Conservation (phyloP, 2,113 vertebrate genomes). For the Cheilinus undulatus region DNA sequence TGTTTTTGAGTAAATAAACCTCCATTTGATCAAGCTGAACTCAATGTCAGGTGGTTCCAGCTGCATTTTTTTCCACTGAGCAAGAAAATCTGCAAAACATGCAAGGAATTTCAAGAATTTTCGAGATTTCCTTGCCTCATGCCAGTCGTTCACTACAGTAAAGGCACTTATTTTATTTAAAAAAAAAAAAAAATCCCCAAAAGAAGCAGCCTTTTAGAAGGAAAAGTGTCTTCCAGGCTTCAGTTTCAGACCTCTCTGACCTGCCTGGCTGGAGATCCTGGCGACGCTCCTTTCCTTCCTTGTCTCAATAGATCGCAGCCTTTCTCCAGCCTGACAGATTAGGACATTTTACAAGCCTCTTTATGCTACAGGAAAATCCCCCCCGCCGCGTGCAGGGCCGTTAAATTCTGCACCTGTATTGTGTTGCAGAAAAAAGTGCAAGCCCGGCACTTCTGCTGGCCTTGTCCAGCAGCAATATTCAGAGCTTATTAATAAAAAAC, state of each 20-base stretch:
- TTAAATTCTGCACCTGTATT: conserved; percentile 82
- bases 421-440: conserved; percentile 78
- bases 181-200: too few relatives aligned
- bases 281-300: conserved; percentile 22
- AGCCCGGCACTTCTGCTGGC: conserved; percentile 76
- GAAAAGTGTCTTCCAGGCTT: background rate
- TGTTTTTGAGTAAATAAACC: too few relatives aligned
- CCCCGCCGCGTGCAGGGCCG: conserved; percentile 37
- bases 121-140: too few relatives aligned
- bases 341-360: conserved; percentile 68
- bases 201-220: background rate
- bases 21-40: too few relatives aligned
- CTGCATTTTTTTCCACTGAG: too few relatives aligned
- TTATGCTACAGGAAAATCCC: conserved; percentile 60
- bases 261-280: conserved; percentile 25
- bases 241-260: conserved; percentile 10
- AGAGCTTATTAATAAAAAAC: conserved; percentile 81
- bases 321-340: conserved; percentile 57
- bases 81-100: too few relatives aligned
- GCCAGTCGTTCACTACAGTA: too few relatives aligned
- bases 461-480: conserved; percentile 81
- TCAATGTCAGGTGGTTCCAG: too few relatives aligned
- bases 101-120: too few relatives aligned
- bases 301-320: conserved; percentile 38
- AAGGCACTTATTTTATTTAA: too few relatives aligned